A percentile compares a stretch with the other conserved stretches of the same genome.
These are phyloP conservation scores for Kradibia gibbosae DNA, from an alignment of 1,140 invertebrate genomes.

Conservation along the genomic window DNA sequence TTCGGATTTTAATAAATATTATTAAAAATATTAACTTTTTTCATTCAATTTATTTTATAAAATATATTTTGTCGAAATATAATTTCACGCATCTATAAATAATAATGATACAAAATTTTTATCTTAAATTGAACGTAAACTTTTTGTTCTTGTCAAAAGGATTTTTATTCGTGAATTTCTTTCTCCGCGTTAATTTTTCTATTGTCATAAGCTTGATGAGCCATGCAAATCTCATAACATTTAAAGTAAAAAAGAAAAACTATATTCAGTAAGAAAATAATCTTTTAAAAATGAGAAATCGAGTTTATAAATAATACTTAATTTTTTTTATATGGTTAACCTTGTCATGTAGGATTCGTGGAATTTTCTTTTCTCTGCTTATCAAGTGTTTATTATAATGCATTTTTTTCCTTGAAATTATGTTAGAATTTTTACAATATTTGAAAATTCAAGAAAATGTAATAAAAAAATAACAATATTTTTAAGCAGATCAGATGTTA, in stretches of 20 bases:
- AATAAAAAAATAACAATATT: not conserved
- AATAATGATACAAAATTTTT: no score
- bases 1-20: no score
- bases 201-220: not conserved
- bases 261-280: not conserved
- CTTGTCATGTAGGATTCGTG: constrained; percentile 5
- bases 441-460: not conserved
- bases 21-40: no score
- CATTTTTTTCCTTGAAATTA: constrained; percentile 39
- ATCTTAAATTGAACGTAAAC: no score
- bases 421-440: not conserved
- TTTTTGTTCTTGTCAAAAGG: no score
- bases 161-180: no score
- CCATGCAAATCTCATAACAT: not conserved
- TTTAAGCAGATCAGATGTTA: not conserved
- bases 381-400: constrained; percentile 24
- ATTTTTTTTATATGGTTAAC: not conserved
- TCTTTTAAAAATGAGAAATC: not conserved
- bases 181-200: not conserved
- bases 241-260: not conserved
- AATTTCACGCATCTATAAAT: no score
- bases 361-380: not conserved
- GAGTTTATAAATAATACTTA: not conserved
- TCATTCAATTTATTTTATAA: no score
- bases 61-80: no score